Conservation (phyloP, 2,888 invertebrate species). For the Apotomis capreana region DNA sequence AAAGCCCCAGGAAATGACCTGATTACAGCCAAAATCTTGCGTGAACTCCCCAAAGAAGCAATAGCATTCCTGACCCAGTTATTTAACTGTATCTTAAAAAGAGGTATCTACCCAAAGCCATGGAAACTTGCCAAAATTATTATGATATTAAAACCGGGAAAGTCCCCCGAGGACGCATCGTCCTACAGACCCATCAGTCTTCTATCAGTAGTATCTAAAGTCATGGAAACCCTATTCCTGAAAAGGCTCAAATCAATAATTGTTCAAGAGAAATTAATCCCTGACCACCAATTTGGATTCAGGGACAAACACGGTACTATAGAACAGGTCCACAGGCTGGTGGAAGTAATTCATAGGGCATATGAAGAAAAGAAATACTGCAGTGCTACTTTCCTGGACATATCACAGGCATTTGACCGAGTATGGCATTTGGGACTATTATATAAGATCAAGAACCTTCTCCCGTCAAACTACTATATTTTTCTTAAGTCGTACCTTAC, state of each 20-base stretch:
- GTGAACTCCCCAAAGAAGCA: no score
- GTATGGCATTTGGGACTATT: conserved; percentile 46
- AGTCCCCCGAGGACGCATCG: conserved; percentile 30
- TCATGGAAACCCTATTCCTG: conserved; percentile 16
- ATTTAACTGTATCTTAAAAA: no score
- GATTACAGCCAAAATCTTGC: no score
- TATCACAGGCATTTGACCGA: conserved; percentile 49
- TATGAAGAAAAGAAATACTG: conserved; percentile 15
- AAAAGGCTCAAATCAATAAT: conserved; percentile 3
- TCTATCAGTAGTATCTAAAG: conserved; percentile 30
- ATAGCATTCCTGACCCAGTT: no score
- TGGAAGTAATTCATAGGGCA: neutral
- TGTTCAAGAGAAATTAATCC: conserved; percentile 8
- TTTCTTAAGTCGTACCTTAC: no score
- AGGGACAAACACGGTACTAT: conserved; percentile 16
- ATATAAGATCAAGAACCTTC: neutral
- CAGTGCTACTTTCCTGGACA: conserved; percentile 43
- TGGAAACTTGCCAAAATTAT: conserved; percentile 43
- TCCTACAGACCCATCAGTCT: conserved; percentile 37
- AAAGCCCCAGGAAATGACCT: no score
- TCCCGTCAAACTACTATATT: no score
- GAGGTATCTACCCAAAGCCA: conserved; percentile 30
- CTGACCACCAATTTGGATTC: conserved; percentile 24
- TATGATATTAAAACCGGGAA: conserved; percentile 41
- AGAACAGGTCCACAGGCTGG: conserved; percentile 33